Conservation (phyloP, 2,797 vertebrate species). For the Alfaro cultratus region DNA sequence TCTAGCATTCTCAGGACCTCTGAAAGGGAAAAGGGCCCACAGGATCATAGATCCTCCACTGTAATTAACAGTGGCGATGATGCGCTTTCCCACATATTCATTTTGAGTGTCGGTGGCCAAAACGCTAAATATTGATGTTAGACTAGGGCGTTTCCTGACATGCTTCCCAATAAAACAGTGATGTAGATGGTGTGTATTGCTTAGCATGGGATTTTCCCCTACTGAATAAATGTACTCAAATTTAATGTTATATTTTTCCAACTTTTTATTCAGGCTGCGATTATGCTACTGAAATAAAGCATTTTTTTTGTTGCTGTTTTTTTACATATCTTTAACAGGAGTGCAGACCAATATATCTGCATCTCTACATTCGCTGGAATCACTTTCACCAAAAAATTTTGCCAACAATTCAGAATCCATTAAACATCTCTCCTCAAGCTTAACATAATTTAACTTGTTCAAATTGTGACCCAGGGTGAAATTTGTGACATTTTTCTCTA, state of each 20-base stretch:
- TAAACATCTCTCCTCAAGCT: conserved; percentile 50
- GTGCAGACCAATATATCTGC: neutral
- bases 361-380: conserved; percentile 36
- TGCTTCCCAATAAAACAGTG: neutral
- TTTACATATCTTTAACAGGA: neutral
- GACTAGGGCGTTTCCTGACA: neutral
- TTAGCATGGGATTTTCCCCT: neutral
- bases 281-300: neutral
- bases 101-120: neutral
- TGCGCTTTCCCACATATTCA: neutral
- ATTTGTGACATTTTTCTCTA: conserved; percentile 58
- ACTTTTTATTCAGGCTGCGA: neutral
- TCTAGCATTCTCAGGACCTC: neutral
- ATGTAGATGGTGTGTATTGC: neutral
- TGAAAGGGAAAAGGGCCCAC: neutral
- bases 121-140: neutral
- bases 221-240: neutral
- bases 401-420: conserved; percentile 63
- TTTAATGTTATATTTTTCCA: neutral
- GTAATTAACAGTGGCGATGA: neutral
- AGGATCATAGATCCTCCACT: neutral
- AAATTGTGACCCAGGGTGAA: conserved; percentile 45
- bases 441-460: conserved; percentile 41
- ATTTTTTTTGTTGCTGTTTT: neutral
- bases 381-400: conserved; percentile 56